A percentile compares a stretch with the other conserved stretches of the same genome.
These are phyloP conservation scores for Athalia cordata DNA, from an alignment of 2,888 invertebrate genomes.

Conservation along the genomic window DNA sequence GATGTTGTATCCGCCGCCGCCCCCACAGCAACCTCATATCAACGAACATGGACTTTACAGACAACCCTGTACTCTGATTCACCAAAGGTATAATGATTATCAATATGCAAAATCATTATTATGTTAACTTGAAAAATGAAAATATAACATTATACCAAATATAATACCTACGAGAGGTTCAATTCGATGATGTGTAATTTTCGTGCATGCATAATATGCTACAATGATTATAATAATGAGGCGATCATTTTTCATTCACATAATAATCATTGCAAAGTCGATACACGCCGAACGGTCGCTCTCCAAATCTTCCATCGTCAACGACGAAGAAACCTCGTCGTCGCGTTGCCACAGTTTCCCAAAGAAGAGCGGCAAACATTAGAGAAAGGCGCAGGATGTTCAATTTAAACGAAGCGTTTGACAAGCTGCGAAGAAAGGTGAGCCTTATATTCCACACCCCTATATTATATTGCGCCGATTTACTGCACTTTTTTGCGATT, in stretches of 20 bases:
- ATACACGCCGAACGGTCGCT: constrained; percentile 68
- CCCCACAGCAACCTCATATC: constrained; percentile 67
- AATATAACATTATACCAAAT: background rate
- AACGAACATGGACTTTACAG: constrained; percentile 70
- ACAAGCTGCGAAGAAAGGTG: constrained; percentile 91
- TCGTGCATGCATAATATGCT: too few relatives aligned
- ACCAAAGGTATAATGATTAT: constrained; percentile 64
- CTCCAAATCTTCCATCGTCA: constrained; percentile 67
- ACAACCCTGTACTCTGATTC: constrained; percentile 69
- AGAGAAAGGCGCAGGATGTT: constrained; percentile 95
- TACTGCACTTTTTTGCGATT: background rate
- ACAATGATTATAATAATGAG: too few relatives aligned
- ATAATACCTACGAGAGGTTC: too few relatives aligned
- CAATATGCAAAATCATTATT: background rate
- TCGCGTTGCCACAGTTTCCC: constrained; percentile 92
- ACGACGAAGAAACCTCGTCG: constrained; percentile 86
- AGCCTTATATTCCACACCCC: background rate
- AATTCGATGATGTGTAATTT: too few relatives aligned
- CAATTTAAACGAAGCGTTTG: constrained; percentile 96
- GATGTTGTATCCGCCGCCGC: constrained; percentile 67
- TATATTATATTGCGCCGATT: background rate
- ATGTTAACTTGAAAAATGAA: background rate
- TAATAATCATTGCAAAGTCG: constrained; percentile 57
- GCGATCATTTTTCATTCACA: background rate
- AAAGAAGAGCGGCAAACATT: constrained; percentile 93